Conservation (phyloP, 2,113 vertebrate genomes). For the Charadrius vociferus region DNA sequence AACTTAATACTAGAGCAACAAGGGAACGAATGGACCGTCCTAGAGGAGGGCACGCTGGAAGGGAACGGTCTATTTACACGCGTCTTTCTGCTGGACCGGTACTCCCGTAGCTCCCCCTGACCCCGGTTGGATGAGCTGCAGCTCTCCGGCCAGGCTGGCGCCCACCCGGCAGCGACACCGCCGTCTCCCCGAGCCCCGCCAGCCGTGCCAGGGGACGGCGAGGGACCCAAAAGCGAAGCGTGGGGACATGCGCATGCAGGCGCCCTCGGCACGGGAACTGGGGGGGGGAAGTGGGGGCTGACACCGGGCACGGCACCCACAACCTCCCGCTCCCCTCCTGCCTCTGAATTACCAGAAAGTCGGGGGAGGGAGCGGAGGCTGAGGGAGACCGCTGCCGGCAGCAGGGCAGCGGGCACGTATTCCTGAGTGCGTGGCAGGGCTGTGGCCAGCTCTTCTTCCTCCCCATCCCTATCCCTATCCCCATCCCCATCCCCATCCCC, state of each 20-base stretch:
- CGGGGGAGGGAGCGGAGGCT: neutral
- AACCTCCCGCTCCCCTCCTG: neutral
- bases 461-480: neutral
- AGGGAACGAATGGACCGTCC: neutral
- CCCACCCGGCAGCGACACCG: neutral
- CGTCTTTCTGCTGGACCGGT: slow-evolving; percentile 13
- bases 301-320: neutral
- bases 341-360: slow-evolving; percentile 11
- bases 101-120: neutral
- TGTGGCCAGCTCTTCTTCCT: neutral
- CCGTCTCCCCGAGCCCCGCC: neutral
- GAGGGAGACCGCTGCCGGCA: neutral
- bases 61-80: slow-evolving; percentile 73
- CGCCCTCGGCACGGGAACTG: neutral
- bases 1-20: slow-evolving; percentile 49
- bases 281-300: neutral
- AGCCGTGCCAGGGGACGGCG: neutral
- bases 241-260: neutral
- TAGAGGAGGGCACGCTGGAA: slow-evolving; percentile 36
- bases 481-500: neutral
- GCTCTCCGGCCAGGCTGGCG: neutral
- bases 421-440: slow-evolving; percentile 64
- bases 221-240: neutral
- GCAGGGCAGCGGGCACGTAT: neutral
- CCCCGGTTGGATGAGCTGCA: neutral